These are phyloP conservation scores for Bostrychus sinensis DNA, from an alignment of 2,113 vertebrate species.

Conservation along the genomic window DNA sequence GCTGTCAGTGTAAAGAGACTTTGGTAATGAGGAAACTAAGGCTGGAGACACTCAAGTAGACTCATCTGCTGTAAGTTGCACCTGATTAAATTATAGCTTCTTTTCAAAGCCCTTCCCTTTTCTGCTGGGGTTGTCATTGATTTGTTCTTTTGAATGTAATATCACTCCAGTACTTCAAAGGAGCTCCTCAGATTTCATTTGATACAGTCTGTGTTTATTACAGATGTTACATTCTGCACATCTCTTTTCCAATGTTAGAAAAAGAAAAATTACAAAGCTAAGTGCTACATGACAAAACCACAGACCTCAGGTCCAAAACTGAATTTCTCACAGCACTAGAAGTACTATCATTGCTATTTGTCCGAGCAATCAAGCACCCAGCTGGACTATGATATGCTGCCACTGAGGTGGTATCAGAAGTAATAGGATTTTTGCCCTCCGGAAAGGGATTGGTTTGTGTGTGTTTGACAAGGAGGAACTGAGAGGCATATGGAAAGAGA, in stretches of 20 bases:
- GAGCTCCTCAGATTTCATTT: background rate
- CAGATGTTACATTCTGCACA: background rate
- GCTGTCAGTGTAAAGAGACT: constrained; percentile 4
- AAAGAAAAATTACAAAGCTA: background rate
- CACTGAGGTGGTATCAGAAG: constrained; percentile 69
- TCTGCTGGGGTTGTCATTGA: background rate
- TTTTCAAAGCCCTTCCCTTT: background rate
- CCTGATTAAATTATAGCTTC: background rate
- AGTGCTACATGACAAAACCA: constrained; percentile 6
- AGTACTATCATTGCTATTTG: constrained; percentile 56
- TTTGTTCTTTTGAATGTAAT: background rate
- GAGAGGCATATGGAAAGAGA: constrained; percentile 44
- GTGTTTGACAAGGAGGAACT: constrained; percentile 65
- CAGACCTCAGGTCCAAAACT: constrained; percentile 6
- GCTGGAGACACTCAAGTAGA: background rate
- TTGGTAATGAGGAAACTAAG: constrained; percentile 11
- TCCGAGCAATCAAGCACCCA: constrained; percentile 72
- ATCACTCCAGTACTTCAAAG: background rate
- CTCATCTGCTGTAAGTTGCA: background rate
- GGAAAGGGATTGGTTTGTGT: constrained; percentile 58
- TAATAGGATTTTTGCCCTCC: constrained; percentile 76
- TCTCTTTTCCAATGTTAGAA: background rate
- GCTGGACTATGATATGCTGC: constrained; percentile 73
- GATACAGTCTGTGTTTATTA: background rate
- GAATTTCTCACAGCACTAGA: constrained; percentile 28